phyloP scores from a whole-genome alignment of 2,888 invertebrate genomes.

The Cerastoderma edule region DNA sequence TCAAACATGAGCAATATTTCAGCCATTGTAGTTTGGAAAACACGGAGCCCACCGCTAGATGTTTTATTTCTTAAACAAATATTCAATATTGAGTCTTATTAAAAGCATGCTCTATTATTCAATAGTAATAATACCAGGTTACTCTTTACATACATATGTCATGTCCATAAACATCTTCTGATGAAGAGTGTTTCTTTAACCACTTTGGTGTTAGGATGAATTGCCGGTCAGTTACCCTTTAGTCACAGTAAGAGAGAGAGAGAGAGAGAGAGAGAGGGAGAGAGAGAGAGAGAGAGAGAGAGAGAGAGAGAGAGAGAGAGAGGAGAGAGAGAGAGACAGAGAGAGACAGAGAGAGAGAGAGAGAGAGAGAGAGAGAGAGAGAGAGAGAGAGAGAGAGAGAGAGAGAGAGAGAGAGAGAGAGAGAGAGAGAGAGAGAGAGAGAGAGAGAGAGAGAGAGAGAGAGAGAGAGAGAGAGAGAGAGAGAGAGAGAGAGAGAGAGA shows the following conservation, averaged over 20 bases:
- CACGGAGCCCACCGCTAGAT: too few relatives aligned
- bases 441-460: conserved; percentile 1
- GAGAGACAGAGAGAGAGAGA: conserved; percentile 13
- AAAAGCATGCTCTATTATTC: too few relatives aligned
- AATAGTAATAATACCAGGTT: background rate
- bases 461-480: conserved; percentile 1
- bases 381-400: background rate
- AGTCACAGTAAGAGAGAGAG: conserved; percentile 16
- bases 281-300: conserved; percentile 41
- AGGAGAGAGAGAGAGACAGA: conserved; percentile 30
- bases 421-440: conserved; percentile 1
- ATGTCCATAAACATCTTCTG: background rate
- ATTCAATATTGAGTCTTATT: too few relatives aligned
- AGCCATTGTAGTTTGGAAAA: too few relatives aligned
- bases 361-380: background rate
- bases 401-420: conserved; percentile 1
- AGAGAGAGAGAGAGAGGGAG: conserved; percentile 38
- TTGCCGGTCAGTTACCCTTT: too few relatives aligned
- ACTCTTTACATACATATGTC: background rate
- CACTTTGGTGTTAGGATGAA: background rate
- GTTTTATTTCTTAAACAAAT: too few relatives aligned
- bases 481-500: conserved; percentile 1
- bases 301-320: conserved; percentile 42
- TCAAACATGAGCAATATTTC: too few relatives aligned
- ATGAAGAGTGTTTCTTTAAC: background rate